These are phyloP conservation scores for Xestia rhomboidea DNA, from an alignment of 2,888 invertebrate genomes.

Conservation along the genomic window DNA sequence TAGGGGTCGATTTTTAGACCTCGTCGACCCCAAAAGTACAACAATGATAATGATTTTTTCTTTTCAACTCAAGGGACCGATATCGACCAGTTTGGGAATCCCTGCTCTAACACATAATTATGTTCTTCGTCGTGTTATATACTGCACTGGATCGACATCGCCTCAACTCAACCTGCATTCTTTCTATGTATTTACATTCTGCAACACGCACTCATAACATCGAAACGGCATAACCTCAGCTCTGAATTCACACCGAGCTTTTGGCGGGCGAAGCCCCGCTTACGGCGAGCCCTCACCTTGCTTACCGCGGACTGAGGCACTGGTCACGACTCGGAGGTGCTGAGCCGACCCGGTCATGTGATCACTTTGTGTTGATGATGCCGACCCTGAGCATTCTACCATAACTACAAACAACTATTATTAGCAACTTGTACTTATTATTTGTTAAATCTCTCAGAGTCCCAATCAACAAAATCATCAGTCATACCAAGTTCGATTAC, in stretches of 20 bases:
- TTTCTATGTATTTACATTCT: neutral
- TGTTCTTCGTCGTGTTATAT: neutral
- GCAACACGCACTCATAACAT: neutral
- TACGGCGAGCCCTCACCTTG: neutral
- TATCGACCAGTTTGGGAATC: no score
- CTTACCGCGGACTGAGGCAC: neutral
- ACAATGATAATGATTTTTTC: no score
- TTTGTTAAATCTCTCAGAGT: conserved; percentile 71
- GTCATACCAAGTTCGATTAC: conserved; percentile 85
- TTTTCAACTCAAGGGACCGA: no score
- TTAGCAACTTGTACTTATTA: neutral
- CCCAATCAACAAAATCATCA: conserved; percentile 84
- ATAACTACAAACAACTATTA: neutral
- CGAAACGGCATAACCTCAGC: neutral
- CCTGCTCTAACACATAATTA: no score
- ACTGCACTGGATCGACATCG: neutral
- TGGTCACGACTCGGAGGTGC: neutral
- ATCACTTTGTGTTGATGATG: neutral
- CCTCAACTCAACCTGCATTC: neutral
- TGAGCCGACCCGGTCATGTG: neutral
- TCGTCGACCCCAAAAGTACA: no score
- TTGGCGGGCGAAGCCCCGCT: neutral
- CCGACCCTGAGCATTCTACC: neutral
- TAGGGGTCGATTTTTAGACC: no score
- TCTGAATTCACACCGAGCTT: neutral